These are phyloP conservation scores for Chelonia mydas DNA, from an alignment of 2,797 vertebrate species.

Conservation along the genomic window DNA sequence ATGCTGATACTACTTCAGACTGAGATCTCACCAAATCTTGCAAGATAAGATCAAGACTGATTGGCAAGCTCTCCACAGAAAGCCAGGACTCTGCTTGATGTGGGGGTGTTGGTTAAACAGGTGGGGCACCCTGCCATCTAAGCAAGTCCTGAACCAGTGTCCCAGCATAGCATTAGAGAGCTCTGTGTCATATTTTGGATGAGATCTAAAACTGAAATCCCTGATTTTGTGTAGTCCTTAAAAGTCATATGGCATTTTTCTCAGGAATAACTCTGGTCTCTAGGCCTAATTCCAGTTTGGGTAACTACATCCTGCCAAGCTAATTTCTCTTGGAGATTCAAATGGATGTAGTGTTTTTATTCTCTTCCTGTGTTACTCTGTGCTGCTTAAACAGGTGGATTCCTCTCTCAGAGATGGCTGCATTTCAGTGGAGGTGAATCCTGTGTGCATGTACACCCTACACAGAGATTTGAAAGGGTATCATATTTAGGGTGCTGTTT, in stretches of 20 bases:
- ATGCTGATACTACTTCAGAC: fast-evolving
- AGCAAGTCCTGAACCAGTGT: not conserved
- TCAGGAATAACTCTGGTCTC: not conserved
- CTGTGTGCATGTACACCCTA: not conserved
- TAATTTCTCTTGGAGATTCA: not conserved
- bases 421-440: not conserved
- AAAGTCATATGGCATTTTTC: not conserved
- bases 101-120: not conserved
- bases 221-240: fast-evolving
- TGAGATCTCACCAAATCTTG: not conserved
- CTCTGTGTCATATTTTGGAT: not conserved
- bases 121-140: not conserved
- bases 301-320: not conserved
- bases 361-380: fast-evolving
- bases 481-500: fast-evolving
- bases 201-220: not conserved
- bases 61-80: not conserved
- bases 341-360: not conserved
- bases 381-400: not conserved
- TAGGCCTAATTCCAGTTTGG: fast-evolving
- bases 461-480: not conserved
- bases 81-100: not conserved
- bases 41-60: not conserved
- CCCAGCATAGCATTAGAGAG: not conserved
- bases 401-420: not conserved